Base-by-base conservation (phyloP, 2,797 vertebrate species). In the Coccyzus lansbergi region DNA sequence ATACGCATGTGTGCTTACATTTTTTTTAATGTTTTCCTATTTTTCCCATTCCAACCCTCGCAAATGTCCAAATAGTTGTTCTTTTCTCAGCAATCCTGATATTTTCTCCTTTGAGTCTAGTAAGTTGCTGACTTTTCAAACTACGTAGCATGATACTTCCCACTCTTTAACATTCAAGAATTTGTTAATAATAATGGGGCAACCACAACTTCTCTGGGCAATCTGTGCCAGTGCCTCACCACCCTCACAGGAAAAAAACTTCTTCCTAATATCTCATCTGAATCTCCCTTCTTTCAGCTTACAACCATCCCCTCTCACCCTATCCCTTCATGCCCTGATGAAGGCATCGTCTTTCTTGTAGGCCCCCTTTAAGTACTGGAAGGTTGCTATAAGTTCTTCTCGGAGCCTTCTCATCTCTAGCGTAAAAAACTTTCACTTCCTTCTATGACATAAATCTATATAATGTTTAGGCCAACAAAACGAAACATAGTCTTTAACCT, bases 1-100 rank as follows among this genome's bases (percentile, higher is more conserved):
- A 26, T 34, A 58, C 67, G 14, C 1, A 1, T n/a, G 19, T 1
- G 0, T 31, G 13, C 58, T 58, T 58, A 10, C 25, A 21, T 31
- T 18, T 46, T 79, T 60, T 60, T 10, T 44, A 44, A 33, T 46
- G 2, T 75, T 86, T 91, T 70, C 13, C 4, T 17, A 13, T 33
- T 16, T 38, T 34, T 10, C 15, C 16, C 9, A 10, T 1, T 19
- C 16, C 9, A 17, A 1, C 19, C 14, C 13, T n/a, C 25, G 6
- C 19, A 18, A 71, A 70, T 71, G n/a, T 33, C 29, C 42, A 90
- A 75, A 81, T 77, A 11, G 7, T 2, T 75, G 25, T 68, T 83
- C 31, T 46, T 65, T 77, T 52, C 52, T 83, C 22, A 33, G 20
- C 36, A 67, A 18, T 33, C 15, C 28, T 60, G 11, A 16, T 22